Percentiles rank a stretch among this genome's conserved stretches.
These are phyloP conservation scores for Eupsilia transversa DNA, from an alignment of 2,888 invertebrate species.

Conservation along the genomic window DNA sequence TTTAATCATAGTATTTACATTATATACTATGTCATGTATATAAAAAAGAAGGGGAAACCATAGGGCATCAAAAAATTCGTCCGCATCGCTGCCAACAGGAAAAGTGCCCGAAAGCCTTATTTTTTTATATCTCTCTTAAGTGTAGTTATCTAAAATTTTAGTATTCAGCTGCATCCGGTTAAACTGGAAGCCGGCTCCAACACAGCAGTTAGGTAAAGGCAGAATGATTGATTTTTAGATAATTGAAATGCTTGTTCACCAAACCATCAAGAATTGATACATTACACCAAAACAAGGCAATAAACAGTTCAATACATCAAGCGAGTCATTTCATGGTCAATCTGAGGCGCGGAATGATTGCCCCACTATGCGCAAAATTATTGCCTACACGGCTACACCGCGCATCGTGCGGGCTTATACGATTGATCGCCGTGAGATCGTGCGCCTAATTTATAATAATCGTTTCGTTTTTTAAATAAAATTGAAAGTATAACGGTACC, in stretches of 20 bases:
- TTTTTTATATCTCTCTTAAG: not conserved
- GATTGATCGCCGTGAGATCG: conserved; percentile 29
- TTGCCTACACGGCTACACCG: not conserved
- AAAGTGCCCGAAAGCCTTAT: too few relatives aligned
- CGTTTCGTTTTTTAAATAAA: conserved; percentile 38
- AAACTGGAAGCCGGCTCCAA: not conserved
- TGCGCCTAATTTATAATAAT: conserved; percentile 47
- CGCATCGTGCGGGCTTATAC: not conserved
- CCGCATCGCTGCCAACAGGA: too few relatives aligned
- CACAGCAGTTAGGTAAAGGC: not conserved
- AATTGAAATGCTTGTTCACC: not conserved
- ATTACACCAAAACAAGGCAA: conserved; percentile 22
- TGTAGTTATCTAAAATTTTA: not conserved
- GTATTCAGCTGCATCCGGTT: not conserved
- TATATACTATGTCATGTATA: too few relatives aligned
- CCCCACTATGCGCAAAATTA: conserved; percentile 25
- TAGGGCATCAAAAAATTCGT: too few relatives aligned
- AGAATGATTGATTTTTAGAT: not conserved
- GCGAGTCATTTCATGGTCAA: conserved; percentile 48
- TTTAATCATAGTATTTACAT: too few relatives aligned
- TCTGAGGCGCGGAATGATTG: conserved; percentile 35
- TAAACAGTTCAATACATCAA: conserved; percentile 12
- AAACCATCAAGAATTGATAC: not conserved
- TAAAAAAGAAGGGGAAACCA: too few relatives aligned
- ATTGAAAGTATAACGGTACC: conserved; percentile 56